Percentiles rank a stretch among this genome's conserved stretches.
Conservation (phyloP, 2,113 vertebrate genomes). For the Gopherus evgoodei region DNA sequence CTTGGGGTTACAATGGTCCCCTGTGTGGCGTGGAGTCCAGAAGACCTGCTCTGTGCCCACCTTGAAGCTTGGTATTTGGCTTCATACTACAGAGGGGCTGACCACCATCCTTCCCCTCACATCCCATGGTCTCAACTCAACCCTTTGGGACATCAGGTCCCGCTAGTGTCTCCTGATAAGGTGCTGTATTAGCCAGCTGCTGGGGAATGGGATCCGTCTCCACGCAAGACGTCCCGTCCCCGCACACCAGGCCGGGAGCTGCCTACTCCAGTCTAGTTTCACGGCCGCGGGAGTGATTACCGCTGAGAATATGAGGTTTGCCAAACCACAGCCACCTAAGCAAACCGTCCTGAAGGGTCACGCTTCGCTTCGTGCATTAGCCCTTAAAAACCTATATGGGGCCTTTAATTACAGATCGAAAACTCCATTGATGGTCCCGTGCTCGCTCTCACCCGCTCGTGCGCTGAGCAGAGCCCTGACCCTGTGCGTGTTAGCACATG, state of each 20-base stretch:
- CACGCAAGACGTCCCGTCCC: neutral
- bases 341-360: neutral
- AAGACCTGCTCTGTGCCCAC: neutral
- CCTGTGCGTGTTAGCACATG: neutral
- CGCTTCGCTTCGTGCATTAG: neutral
- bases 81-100: neutral
- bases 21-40: too few species aligned
- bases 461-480: neutral
- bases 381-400: neutral
- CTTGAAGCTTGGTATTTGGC: neutral
- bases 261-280: neutral
- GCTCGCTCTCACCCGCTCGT: neutral
- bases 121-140: neutral
- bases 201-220: neutral
- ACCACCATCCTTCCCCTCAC: neutral
- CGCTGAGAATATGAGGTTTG: neutral
- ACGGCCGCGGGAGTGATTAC: neutral
- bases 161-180: rapidly evolving
- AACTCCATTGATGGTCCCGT: neutral
- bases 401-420: neutral
- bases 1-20: too few species aligned
- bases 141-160: neutral
- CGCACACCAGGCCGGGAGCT: too few species aligned
- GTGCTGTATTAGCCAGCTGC: neutral
- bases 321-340: too few species aligned